Evolutionary conservation across 2,797 vertebrate species (phyloP).

Genomic region (Melanogrammus aeglefinus): DNA sequence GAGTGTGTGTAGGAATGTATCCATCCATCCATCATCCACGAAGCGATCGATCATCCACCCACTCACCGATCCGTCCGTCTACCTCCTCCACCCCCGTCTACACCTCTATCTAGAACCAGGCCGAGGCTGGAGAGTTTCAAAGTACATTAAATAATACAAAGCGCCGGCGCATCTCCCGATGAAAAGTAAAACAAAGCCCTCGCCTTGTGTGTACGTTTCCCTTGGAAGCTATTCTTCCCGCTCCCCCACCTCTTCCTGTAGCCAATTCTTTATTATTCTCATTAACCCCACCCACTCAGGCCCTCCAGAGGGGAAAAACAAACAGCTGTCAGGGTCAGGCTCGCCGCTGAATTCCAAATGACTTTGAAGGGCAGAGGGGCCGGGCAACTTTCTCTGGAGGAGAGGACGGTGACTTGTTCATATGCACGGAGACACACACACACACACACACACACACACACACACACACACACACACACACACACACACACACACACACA

Average conservation of each 20-base stretch:
- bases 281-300: constrained; percentile 49
- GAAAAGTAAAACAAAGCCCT: neutral
- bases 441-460: constrained; percentile 39
- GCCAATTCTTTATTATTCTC: constrained; percentile 52
- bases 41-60: too few relatives aligned
- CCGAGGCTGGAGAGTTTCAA: too few relatives aligned
- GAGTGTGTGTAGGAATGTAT: too few relatives aligned
- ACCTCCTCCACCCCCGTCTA: too few relatives aligned
- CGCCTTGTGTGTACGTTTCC: neutral
- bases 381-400: constrained; percentile 61
- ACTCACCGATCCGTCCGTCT: too few relatives aligned
- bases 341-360: constrained; percentile 71
- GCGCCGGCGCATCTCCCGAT: neutral
- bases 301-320: constrained; percentile 67
- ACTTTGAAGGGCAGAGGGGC: constrained; percentile 71
- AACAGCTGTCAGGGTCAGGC: constrained; percentile 73
- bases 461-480: constrained; percentile 37
- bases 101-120: too few relatives aligned
- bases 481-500: constrained; percentile 38
- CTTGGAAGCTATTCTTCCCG: constrained; percentile 25
- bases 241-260: constrained; percentile 39
- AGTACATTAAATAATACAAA: neutral
- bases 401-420: constrained; percentile 33
- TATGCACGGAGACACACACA: constrained; percentile 18
- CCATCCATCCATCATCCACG: too few relatives aligned